phyloP scores from a whole-genome alignment of 2,888 invertebrate species.

The Hypena proboscidalis region DNA sequence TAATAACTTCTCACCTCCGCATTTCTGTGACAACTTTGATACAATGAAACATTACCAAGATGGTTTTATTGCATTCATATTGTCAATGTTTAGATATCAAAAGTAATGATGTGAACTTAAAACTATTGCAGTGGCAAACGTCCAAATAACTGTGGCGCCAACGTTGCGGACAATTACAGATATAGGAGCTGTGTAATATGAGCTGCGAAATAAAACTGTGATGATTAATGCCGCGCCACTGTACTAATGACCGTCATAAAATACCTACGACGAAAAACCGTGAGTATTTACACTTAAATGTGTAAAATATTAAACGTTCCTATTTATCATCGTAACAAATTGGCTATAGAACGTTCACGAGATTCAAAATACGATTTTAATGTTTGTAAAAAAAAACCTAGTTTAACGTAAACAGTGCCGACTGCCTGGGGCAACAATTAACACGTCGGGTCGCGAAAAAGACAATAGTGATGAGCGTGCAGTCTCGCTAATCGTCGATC shows the following conservation, averaged over 20 bases:
- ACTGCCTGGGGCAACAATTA: constrained; percentile 47
- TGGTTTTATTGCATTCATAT: constrained; percentile 55
- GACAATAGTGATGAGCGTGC: constrained; percentile 74
- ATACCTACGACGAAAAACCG: constrained; percentile 41
- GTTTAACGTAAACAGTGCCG: constrained; percentile 12
- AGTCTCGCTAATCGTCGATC: constrained; percentile 62
- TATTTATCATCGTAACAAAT: constrained; percentile 25
- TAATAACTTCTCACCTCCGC: constrained; percentile 49
- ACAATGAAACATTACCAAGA: constrained; percentile 48
- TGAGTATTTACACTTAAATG: constrained; percentile 31
- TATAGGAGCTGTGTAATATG: constrained; percentile 66
- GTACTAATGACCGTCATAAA: constrained; percentile 53
- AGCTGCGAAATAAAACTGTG: constrained; percentile 70
- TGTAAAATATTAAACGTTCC: constrained; percentile 19
- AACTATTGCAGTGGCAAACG: constrained; percentile 69
- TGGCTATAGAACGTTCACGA: constrained; percentile 12
- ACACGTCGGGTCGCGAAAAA: constrained; percentile 49
- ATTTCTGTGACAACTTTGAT: constrained; percentile 49
- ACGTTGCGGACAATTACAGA: constrained; percentile 70
- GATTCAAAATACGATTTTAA: constrained; percentile 7
- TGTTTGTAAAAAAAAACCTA: constrained; percentile 7
- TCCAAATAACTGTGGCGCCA: constrained; percentile 77
- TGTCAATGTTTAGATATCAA: constrained; percentile 59
- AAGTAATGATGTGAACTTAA: constrained; percentile 63
- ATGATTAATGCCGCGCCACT: constrained; percentile 66